phyloP scores from a whole-genome alignment of 2,113 vertebrate species.

The Notarius quadriscutis region DNA sequence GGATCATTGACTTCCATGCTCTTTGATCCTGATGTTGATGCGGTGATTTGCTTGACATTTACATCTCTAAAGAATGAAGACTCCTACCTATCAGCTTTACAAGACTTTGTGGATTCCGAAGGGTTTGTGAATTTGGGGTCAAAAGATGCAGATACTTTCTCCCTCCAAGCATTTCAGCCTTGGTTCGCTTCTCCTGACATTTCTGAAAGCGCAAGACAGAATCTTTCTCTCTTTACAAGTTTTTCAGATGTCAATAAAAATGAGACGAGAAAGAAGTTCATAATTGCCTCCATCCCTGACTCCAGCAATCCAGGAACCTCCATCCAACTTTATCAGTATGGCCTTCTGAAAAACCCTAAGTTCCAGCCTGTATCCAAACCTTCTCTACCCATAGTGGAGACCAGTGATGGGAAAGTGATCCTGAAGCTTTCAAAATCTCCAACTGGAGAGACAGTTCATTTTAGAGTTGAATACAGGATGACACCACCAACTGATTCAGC shows the following conservation, averaged over 20 bases:
- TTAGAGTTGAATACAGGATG: conserved; percentile 23
- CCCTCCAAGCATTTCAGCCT: background rate
- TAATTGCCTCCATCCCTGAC: conserved; percentile 25
- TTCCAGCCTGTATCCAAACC: conserved; percentile 27
- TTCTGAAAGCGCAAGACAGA: background rate
- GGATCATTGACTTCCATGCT: background rate
- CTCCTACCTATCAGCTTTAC: conserved; percentile 21
- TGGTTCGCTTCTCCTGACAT: background rate
- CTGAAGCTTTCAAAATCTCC: conserved; percentile 30
- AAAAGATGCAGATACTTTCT: background rate
- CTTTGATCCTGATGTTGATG: conserved; percentile 6
- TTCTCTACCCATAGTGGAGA: background rate
- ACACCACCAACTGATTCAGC: background rate
- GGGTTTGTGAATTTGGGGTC: too few species aligned
- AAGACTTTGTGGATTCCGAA: background rate
- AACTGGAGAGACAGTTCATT: conserved; percentile 5
- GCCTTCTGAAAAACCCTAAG: conserved; percentile 4
- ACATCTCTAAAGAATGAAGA: conserved; percentile 55
- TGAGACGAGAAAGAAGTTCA: background rate
- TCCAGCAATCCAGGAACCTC: conserved; percentile 15
- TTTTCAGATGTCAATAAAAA: conserved; percentile 19
- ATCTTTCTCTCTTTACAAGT: background rate
- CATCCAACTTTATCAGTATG: conserved; percentile 25
- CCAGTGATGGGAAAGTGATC: background rate
- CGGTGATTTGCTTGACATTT: conserved; percentile 52